Percentiles rank a stretch among this genome's conserved stretches.
phyloP scores from a whole-genome alignment of 2,113 vertebrate species.

The Antennarius striatus region DNA sequence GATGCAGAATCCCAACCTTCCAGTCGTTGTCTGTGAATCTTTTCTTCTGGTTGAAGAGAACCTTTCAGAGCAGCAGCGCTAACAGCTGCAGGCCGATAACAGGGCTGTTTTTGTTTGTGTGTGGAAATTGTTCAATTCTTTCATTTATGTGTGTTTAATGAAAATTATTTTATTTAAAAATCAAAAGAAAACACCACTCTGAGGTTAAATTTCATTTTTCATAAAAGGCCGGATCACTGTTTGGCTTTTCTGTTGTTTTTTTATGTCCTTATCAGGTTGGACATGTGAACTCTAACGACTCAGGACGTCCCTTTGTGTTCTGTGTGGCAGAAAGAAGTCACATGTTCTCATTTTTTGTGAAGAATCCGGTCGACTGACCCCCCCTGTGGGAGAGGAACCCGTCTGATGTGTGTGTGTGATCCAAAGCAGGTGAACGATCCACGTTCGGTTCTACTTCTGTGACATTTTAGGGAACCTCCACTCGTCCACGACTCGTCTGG shows the following conservation, averaged over 20 bases:
- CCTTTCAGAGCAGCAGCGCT: slow-evolving; percentile 5
- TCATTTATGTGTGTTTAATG: slow-evolving; percentile 30
- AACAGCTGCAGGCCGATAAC: slow-evolving; percentile 6
- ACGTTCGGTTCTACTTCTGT: slow-evolving; percentile 9
- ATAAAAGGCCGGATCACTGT: slow-evolving; percentile 18
- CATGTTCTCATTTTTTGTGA: slow-evolving; percentile 39
- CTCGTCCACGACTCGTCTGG: slow-evolving; percentile 10
- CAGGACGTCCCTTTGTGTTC: slow-evolving; percentile 51
- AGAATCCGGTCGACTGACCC: slow-evolving; percentile 50
- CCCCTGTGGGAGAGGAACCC: slow-evolving; percentile 35
- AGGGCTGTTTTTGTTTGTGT: slow-evolving; percentile 27
- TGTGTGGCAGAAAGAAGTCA: slow-evolving; percentile 7
- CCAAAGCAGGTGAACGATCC: background rate
- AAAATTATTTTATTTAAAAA: slow-evolving; percentile 36
- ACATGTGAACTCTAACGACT: slow-evolving; percentile 60
- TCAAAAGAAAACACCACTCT: slow-evolving; percentile 1
- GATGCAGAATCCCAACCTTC: background rate
- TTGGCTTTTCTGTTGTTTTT: slow-evolving; percentile 33
- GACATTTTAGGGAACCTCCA: slow-evolving; percentile 35
- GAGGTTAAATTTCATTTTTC: slow-evolving; percentile 30
- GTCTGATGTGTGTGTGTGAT: slow-evolving; percentile 60
- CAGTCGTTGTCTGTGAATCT: background rate
- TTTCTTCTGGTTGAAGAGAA: background rate
- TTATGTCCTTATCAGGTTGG: slow-evolving; percentile 24
- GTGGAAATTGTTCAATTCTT: slow-evolving; percentile 10